Percentiles rank a stretch among this genome's conserved stretches.
Evolutionary conservation across 2,113 vertebrate genomes (phyloP).

Genomic region (Nothoprocta pentlandii): DNA sequence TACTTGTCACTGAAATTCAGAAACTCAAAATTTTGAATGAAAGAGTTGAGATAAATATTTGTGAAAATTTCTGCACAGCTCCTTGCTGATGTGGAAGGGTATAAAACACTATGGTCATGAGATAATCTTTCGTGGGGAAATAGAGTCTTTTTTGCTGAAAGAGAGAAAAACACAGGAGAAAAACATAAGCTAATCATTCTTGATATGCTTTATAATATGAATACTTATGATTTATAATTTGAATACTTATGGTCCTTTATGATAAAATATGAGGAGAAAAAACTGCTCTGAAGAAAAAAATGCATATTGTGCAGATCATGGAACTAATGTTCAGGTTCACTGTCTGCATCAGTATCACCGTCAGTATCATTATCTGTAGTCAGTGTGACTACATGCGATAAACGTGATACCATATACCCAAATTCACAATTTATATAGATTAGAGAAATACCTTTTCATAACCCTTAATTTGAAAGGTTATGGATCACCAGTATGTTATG

Average conservation of each 20-base stretch:
- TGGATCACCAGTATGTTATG: background rate
- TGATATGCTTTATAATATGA: background rate
- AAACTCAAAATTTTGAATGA: background rate
- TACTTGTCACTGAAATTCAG: background rate
- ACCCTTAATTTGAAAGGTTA: background rate
- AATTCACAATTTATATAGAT: background rate
- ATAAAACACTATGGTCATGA: background rate
- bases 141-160: background rate
- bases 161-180: background rate
- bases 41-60: background rate
- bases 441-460: background rate
- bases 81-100: background rate
- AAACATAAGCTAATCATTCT: accelerated
- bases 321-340: background rate
- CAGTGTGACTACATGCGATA: background rate
- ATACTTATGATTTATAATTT: no score
- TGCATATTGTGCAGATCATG: background rate
- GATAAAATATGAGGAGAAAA: background rate
- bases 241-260: background rate
- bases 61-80: background rate
- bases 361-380: no score
- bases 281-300: background rate
- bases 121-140: background rate
- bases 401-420: background rate
- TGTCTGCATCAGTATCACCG: background rate